These are phyloP conservation scores for Drosophila robusta DNA, from an alignment of 2,888 invertebrate species.

Conservation along the genomic window DNA sequence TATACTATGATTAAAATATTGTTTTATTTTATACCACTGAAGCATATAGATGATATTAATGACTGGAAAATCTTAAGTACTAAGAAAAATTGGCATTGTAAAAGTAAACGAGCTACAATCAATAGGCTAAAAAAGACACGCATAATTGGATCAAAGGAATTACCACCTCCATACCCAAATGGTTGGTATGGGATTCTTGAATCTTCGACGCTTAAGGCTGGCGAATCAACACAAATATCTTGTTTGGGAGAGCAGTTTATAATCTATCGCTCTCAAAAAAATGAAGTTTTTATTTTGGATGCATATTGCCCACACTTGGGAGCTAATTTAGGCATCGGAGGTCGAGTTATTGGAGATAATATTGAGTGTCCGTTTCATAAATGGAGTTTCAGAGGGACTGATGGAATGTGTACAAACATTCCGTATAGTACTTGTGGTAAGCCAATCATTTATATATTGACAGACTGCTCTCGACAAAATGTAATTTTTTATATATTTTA, in stretches of 20 bases:
- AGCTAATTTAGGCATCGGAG: slow-evolving; percentile 93
- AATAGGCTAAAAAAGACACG: slow-evolving; percentile 86
- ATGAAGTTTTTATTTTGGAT: slow-evolving; percentile 89
- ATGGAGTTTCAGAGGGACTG: slow-evolving; percentile 92
- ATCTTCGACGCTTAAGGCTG: slow-evolving; percentile 87
- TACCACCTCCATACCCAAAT: slow-evolving; percentile 95
- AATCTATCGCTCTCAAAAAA: slow-evolving; percentile 88
- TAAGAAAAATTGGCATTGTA: neutral
- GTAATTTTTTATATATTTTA: slow-evolving; percentile 72
- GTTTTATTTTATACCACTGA: slow-evolving; percentile 7
- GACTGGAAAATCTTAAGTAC: slow-evolving; percentile 42
- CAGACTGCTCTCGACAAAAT: neutral
- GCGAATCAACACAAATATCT: slow-evolving; percentile 87
- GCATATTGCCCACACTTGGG: slow-evolving; percentile 97
- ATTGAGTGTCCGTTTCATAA: slow-evolving; percentile 96
- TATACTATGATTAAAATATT: neutral
- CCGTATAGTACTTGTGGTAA: slow-evolving; percentile 88
- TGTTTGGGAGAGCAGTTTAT: slow-evolving; percentile 90
- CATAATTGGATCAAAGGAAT: slow-evolving; percentile 86
- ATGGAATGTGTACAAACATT: slow-evolving; percentile 90
- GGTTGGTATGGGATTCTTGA: slow-evolving; percentile 94
- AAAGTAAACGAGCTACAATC: slow-evolving; percentile 77
- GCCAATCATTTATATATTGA: neutral
- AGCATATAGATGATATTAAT: slow-evolving; percentile 71
- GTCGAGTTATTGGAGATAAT: slow-evolving; percentile 90